Evolutionary conservation across 2,888 invertebrate species (phyloP).

Genomic region (Pandemis cinnamomeana): DNA sequence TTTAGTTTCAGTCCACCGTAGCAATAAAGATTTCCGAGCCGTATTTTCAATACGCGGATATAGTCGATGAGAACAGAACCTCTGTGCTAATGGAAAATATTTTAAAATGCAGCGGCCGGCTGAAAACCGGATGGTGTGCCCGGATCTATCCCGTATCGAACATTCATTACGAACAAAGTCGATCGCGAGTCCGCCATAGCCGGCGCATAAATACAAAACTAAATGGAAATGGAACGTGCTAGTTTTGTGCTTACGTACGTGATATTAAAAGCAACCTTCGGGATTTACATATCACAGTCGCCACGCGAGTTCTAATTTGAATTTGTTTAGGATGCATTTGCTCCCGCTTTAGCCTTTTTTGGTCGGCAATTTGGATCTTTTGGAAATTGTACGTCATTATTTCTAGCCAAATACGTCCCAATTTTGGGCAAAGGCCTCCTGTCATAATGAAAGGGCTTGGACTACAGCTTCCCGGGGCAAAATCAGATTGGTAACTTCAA

Average conservation of each 20-base stretch:
- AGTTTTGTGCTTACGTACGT: conserved; percentile 28
- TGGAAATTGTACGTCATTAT: no score
- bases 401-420: no score
- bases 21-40: not conserved
- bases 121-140: conserved; percentile 56
- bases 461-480: no score
- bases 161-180: conserved; percentile 65
- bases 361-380: not conserved
- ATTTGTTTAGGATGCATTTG: conserved; percentile 8
- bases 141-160: conserved; percentile 57
- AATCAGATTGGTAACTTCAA: no score
- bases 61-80: conserved; percentile 43
- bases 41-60: not conserved
- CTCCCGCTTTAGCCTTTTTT: conserved; percentile 2
- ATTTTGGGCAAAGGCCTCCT: no score
- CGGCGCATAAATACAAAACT: conserved; percentile 39
- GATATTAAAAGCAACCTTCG: conserved; percentile 38
- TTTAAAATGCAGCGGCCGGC: conserved; percentile 53
- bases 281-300: conserved; percentile 32
- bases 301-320: conserved; percentile 28
- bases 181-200: conserved; percentile 49
- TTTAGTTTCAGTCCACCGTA: not conserved
- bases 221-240: conserved; percentile 41
- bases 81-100: conserved; percentile 59
- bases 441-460: no score